phyloP scores from a whole-genome alignment of 23 tunicate genomes.

The Oikopleura dioica region DNA sequence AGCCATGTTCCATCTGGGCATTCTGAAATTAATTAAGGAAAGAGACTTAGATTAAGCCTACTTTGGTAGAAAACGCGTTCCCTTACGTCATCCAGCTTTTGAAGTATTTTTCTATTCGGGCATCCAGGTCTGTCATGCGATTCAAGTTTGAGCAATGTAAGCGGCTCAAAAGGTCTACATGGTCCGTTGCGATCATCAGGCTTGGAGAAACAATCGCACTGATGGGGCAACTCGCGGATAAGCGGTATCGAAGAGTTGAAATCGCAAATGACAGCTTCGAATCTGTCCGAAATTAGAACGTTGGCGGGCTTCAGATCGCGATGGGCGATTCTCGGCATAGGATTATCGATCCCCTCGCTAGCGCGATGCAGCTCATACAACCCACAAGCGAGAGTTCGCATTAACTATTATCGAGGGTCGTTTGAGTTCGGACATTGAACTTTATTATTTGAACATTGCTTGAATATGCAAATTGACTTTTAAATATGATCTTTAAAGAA shows the following conservation, averaged over 20 bases:
- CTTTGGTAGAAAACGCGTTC: not conserved
- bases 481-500: no score
- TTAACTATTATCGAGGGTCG: not conserved
- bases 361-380: not conserved
- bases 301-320: constrained; percentile 10
- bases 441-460: no score
- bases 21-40: no score
- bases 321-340: not conserved
- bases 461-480: no score
- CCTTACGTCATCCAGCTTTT: not conserved
- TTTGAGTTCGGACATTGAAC: no score
- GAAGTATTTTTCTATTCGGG: not conserved
- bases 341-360: constrained; percentile 4
- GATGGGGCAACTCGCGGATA: constrained; percentile 6
- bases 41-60: no score
- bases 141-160: not conserved
- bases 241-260: constrained; percentile 3
- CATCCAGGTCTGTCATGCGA: constrained; percentile 2
- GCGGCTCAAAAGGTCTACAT: not conserved
- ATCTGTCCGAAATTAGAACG: not conserved
- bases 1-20: constrained; percentile 12
- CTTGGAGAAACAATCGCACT: not conserved
- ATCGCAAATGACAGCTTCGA: not conserved
- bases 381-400: not conserved
- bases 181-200: not conserved